Base-by-base conservation (phyloP, 2,888 invertebrate genomes). In the Odontocolon sp. region DNA sequence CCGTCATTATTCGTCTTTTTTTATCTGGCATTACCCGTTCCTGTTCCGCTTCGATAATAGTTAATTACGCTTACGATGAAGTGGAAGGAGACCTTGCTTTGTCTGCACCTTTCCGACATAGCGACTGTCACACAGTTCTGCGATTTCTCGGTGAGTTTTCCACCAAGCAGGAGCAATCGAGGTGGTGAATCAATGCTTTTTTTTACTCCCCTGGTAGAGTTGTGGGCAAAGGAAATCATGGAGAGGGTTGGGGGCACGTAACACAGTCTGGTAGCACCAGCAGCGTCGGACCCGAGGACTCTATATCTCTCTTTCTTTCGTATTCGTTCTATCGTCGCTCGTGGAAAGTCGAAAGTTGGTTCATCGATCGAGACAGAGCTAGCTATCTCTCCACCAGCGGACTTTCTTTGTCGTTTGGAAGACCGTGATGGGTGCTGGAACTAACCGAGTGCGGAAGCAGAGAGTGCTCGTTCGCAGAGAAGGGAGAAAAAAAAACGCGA, bases 321-420 rank as follows among this genome's bases (percentile, higher is more conserved):
- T 31, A 28, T 33, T 52, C 52, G 40, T 52, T 50, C 26, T 21
- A 36, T 9, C 50, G 59, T 47, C 40, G 57, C 33, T 42, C 23
- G 66, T 40, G 50, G 42, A 66, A 66, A 40, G 66, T 59, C 42
- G 66, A 72, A 72, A 52, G 64, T 31, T 59, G 63, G 59, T 59
- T 67, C 31, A 67, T 72, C 66, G 72, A 72, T 67, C 50, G 72
- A 59, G 59, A 68, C 66, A 18, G 40, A 40, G 31, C 33, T 2
- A 6, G n/a, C n/a, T n/a, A n/a, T n/a, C n/a, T n/a, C n/a, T n/a
- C n/a, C 5, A 11, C 9, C 16, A 8, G 21, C 14, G 23, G 9
- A 36, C 3, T 16, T 11, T 36, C 36, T 4, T n/a, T n/a, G n/a
- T n/a, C n/a, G 50, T 5, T 50, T 14, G 18, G 21, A 26, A 18